Evolutionary conservation across 2,113 vertebrate genomes (phyloP), one percentile per base, ranked within the genome.

Genomic region (Caranx ignobilis): DNA sequence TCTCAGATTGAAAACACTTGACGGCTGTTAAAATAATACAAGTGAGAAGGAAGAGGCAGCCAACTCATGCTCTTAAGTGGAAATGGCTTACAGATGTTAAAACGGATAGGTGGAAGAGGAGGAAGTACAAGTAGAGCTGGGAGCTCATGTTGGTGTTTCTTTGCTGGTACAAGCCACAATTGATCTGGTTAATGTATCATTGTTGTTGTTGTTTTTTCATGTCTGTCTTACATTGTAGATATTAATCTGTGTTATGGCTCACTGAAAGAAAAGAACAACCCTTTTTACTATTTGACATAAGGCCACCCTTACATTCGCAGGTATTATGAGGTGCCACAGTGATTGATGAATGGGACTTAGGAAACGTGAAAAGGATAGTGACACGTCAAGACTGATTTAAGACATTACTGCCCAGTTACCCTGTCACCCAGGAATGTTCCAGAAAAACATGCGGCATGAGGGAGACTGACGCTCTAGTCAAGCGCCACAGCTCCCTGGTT

Each of bases 31-130:
- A 93, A 91, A 77, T 90, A 93, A 92, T 87, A 87, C 77, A 75
- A 90, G 87, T 77, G 86, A 87, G 86, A 86, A 86, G 76, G 64
- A 91, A 78, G 85, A 90, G 83, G 84, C 61, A 31, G 89, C 88
- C 88, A 88, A 74, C 79, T 89, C 71, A 21, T 65, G 86, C 91
- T 84, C 87, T 87, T 85, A 86, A 88, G 81, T 87, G 80, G 68
- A 91, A 94, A 94, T 92, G 60, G 77, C 55, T 94, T 88, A 78
- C 92, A 93, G 92, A 93, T 92, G 92, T 90, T 84, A 55, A 59
- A 86, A 67, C 2, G 61, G 85, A 56, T 86, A 85, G 81, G 85
- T 86, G 83, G 90, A 48, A 72, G 78, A 82, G 70, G 67, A 85
- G 45, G 77, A 71, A 65, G 59, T 32, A 63, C 60, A 74, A 74